phyloP scores from a whole-genome alignment of 1,140 invertebrate genomes.

The Callitettix versicolor region DNA sequence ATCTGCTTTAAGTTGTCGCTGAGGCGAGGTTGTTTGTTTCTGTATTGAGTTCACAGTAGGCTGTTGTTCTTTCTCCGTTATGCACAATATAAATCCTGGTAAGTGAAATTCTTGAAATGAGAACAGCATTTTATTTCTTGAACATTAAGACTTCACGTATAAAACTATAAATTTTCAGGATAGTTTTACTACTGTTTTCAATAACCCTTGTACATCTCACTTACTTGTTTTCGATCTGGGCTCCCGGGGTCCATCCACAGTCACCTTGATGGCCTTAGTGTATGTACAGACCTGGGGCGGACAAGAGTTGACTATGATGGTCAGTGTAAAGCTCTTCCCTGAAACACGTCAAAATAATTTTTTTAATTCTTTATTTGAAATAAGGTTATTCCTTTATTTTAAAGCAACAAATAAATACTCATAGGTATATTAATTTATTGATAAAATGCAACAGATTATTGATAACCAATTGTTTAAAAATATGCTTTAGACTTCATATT shows the following conservation, averaged over 20 bases:
- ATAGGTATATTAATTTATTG: too few species aligned
- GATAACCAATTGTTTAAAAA: too few species aligned
- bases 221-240: slow-evolving; percentile 86
- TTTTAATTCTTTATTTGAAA: too few species aligned
- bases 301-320: slow-evolving; percentile 84
- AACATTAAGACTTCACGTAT: background rate
- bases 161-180: background rate
- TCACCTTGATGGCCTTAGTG: slow-evolving; percentile 94
- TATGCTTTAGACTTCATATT: too few species aligned
- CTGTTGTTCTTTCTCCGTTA: too few species aligned
- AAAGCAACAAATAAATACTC: too few species aligned
- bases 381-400: too few species aligned
- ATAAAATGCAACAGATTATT: too few species aligned
- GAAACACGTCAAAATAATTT: slow-evolving; percentile 33
- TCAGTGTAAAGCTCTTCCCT: slow-evolving; percentile 96
- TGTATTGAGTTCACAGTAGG: too few species aligned
- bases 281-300: slow-evolving; percentile 90
- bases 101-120: slow-evolving; percentile 11
- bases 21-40: too few species aligned
- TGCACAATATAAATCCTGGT: background rate
- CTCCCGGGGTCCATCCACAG: slow-evolving; percentile 93
- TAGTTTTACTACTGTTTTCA: background rate
- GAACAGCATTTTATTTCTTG: background rate
- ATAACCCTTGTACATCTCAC: too few species aligned
- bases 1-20: too few species aligned